phyloP scores from a whole-genome alignment of 92 coral and sea anemone genomes.

The Chrysogorgia sp. region DNA sequence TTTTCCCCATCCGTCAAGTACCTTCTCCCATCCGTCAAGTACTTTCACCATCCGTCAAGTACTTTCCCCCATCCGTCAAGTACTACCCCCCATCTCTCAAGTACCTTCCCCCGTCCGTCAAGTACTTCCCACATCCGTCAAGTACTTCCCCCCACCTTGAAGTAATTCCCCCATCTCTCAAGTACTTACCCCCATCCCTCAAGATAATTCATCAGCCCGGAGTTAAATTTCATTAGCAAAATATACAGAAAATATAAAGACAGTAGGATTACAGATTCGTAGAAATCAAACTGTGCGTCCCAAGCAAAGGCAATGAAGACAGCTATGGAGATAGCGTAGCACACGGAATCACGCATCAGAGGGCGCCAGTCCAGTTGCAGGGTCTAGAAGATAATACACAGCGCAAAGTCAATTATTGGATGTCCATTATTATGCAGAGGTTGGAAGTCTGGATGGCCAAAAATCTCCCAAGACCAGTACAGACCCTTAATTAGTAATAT shows the following conservation, averaged over 20 bases:
- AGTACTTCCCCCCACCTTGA: background rate
- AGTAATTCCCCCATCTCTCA: background rate
- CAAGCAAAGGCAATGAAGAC: slow-evolving; percentile 84
- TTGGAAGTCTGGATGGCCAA: too few species aligned
- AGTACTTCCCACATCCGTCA: background rate
- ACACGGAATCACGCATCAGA: slow-evolving; percentile 85
- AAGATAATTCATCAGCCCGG: slow-evolving; percentile 74
- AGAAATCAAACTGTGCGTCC: slow-evolving; percentile 90
- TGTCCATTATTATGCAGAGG: background rate
- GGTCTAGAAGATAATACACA: slow-evolving; percentile 49
- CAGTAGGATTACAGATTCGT: slow-evolving; percentile 83
- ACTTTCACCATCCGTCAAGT: background rate
- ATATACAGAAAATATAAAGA: slow-evolving; percentile 79
- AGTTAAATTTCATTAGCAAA: slow-evolving; percentile 88
- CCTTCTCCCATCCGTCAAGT: too few species aligned
- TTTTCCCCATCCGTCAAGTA: too few species aligned
- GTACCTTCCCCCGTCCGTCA: background rate
- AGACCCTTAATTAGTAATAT: too few species aligned
- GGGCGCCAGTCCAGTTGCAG: slow-evolving; percentile 98
- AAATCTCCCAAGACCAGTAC: too few species aligned
- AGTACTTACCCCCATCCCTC: slow-evolving; percentile 79
- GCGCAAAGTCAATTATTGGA: background rate
- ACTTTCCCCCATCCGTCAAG: background rate
- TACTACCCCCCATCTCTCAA: background rate
- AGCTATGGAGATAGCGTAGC: slow-evolving; percentile 89